A percentile compares a stretch with the other conserved stretches of the same genome.
Evolutionary conservation across 2,888 invertebrate species (phyloP).

Genomic region (Nemotelus nigrinus): DNA sequence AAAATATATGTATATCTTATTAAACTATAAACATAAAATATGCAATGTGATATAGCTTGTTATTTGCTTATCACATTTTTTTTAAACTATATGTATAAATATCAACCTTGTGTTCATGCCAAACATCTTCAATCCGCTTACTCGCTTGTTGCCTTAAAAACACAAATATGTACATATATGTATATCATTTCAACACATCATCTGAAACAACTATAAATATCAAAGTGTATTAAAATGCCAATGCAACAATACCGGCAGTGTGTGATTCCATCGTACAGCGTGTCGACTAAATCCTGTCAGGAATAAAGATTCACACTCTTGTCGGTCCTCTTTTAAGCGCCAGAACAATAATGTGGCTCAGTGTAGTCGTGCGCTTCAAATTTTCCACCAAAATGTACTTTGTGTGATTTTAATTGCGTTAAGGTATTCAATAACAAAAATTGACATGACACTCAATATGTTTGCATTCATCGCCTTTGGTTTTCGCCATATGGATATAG

Average conservation of each 20-base stretch:
- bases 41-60: too few relatives aligned
- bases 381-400: slow-evolving; percentile 41
- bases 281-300: slow-evolving; percentile 43
- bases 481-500: slow-evolving; percentile 6
- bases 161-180: not conserved
- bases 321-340: slow-evolving; percentile 3
- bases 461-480: slow-evolving; percentile 41
- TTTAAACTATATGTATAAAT: too few relatives aligned
- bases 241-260: slow-evolving; percentile 24
- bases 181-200: not conserved
- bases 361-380: slow-evolving; percentile 19
- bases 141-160: too few relatives aligned
- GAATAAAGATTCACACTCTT: slow-evolving; percentile 17
- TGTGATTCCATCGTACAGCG: slow-evolving; percentile 23
- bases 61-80: too few relatives aligned
- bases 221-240: slow-evolving; percentile 24
- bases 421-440: slow-evolving; percentile 46
- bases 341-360: not conserved
- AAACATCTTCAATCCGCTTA: too few relatives aligned
- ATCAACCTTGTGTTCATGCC: too few relatives aligned
- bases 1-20: too few relatives aligned
- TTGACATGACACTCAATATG: slow-evolving; percentile 45
- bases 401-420: slow-evolving; percentile 46
- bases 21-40: too few relatives aligned
- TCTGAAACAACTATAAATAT: slow-evolving; percentile 26